Percentiles rank a stretch among this genome's conserved stretches.
Evolutionary conservation across 1,140 invertebrate genomes (phyloP).

Genomic region (Heliconius himera): DNA sequence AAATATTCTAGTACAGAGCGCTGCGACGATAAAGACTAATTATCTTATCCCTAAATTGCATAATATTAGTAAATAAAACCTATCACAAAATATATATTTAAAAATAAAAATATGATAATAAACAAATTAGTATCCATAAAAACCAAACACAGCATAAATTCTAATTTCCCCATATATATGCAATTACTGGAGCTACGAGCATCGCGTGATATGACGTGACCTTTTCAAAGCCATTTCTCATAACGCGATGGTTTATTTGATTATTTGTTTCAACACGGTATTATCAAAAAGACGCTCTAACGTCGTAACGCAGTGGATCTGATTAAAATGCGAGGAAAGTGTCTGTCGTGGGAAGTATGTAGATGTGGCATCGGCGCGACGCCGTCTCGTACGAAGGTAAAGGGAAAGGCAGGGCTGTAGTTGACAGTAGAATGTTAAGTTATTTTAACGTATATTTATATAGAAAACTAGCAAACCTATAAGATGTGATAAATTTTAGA

Average conservation of each 20-base stretch:
- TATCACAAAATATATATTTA: too few relatives aligned
- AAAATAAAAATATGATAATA: not conserved
- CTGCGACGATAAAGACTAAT: too few relatives aligned
- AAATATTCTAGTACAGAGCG: too few relatives aligned
- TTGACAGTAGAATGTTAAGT: not conserved
- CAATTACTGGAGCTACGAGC: not conserved
- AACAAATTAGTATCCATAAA: not conserved
- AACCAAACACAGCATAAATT: not conserved
- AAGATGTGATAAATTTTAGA: too few relatives aligned
- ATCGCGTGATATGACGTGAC: slow-evolving; percentile 12
- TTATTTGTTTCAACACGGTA: not conserved
- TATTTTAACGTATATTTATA: too few relatives aligned
- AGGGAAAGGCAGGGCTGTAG: slow-evolving; percentile 18
- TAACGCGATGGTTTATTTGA: slow-evolving; percentile 9
- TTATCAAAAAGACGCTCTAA: not conserved
- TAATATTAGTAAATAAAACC: too few relatives aligned
- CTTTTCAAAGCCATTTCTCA: slow-evolving; percentile 13
- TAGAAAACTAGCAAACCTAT: too few relatives aligned
- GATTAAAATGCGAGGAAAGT: slow-evolving; percentile 36
- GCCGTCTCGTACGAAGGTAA: not conserved
- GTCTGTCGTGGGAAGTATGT: slow-evolving; percentile 38
- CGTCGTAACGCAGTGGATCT: slow-evolving; percentile 30
- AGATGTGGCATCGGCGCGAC: slow-evolving; percentile 25
- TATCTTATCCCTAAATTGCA: too few relatives aligned
- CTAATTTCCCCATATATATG: not conserved